phyloP scores from a whole-genome alignment of 2,888 invertebrate genomes.

The Ypsolopha scabrella region DNA sequence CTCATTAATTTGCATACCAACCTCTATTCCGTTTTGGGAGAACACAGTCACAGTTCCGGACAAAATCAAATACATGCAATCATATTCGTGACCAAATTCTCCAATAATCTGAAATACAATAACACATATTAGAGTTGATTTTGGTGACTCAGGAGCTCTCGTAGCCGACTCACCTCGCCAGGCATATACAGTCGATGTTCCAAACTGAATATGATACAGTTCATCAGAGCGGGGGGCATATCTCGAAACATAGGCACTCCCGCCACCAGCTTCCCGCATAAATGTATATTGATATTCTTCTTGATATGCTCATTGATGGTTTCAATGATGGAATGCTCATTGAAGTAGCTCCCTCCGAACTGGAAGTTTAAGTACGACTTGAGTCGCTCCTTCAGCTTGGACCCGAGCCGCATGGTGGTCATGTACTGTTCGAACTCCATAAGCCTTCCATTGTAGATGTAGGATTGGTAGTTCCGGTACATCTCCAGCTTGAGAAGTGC shows the following conservation, averaged over 20 bases:
- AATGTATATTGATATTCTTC: slow-evolving; percentile 67
- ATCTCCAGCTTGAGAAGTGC: slow-evolving; percentile 28
- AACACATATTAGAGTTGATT: neutral
- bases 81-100: slow-evolving; percentile 58
- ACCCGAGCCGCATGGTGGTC: slow-evolving; percentile 26
- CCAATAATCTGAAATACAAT: slow-evolving; percentile 51
- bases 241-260: slow-evolving; percentile 66
- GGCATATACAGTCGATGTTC: slow-evolving; percentile 67
- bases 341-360: slow-evolving; percentile 36
- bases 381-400: slow-evolving; percentile 29
- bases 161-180: slow-evolving; percentile 46
- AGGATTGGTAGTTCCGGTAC: slow-evolving; percentile 25
- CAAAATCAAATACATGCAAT: slow-evolving; percentile 70
- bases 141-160: no score
- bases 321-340: slow-evolving; percentile 30
- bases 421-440: slow-evolving; percentile 34
- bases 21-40: slow-evolving; percentile 68
- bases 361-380: slow-evolving; percentile 35
- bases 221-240: slow-evolving; percentile 56
- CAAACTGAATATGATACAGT: slow-evolving; percentile 60
- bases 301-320: slow-evolving; percentile 52
- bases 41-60: slow-evolving; percentile 71
- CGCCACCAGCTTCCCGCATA: slow-evolving; percentile 63
- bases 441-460: slow-evolving; percentile 28
- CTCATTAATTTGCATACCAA: slow-evolving; percentile 13